These are phyloP conservation scores for Drosophila nigricruria DNA, from an alignment of 2,888 invertebrate genomes.

Conservation along the genomic window DNA sequence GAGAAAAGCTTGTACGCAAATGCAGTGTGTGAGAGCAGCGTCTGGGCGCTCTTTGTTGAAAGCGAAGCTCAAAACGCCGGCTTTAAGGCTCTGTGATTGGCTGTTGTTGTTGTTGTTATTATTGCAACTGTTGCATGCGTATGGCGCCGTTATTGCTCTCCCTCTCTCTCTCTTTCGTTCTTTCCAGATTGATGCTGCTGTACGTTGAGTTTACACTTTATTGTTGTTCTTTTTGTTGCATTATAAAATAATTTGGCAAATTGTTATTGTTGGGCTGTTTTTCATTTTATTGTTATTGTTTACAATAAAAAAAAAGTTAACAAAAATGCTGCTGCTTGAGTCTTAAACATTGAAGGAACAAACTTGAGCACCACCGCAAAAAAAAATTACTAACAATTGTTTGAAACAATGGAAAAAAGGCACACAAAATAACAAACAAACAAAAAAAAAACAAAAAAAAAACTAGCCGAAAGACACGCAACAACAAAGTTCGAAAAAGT, in stretches of 20 bases:
- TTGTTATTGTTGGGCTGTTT: slow-evolving; percentile 14
- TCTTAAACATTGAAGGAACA: slow-evolving; percentile 2
- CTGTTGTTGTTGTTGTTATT: neutral
- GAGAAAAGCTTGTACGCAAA: slow-evolving; percentile 4
- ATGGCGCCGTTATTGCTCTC: slow-evolving; percentile 23
- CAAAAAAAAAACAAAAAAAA: slow-evolving; percentile 3
- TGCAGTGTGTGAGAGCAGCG: neutral
- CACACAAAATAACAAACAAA: neutral
- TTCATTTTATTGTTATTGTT: slow-evolving; percentile 2
- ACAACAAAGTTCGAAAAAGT: slow-evolving; percentile 7
- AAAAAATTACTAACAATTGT: neutral
- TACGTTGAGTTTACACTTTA: neutral
- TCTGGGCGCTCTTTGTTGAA: neutral
- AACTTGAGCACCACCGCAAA: slow-evolving; percentile 9
- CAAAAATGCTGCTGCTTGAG: slow-evolving; percentile 9
- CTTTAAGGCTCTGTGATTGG: slow-evolving; percentile 11
- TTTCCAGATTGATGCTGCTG: neutral
- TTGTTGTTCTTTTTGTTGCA: neutral
- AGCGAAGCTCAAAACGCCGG: slow-evolving; percentile 44
- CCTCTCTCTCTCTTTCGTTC: neutral
- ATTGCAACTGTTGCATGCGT: slow-evolving; percentile 53
- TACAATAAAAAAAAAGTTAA: neutral
- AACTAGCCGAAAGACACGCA: slow-evolving; percentile 6
- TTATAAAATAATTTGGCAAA: slow-evolving; percentile 53
- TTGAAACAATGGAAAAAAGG: neutral